Conservation (phyloP, 2,888 invertebrate species). For the Operophtera brumata region DNA sequence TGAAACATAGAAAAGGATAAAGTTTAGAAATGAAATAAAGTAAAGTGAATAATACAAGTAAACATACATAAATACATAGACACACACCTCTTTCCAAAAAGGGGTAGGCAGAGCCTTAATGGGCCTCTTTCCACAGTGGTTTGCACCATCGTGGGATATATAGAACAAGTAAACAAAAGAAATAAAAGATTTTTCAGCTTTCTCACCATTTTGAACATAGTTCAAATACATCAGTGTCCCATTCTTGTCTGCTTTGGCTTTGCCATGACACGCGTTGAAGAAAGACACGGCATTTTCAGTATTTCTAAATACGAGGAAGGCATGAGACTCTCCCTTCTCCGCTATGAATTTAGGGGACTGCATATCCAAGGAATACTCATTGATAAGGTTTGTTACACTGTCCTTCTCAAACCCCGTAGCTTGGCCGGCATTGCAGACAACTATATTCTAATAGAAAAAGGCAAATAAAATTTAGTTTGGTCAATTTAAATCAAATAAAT, state of each 20-base stretch:
- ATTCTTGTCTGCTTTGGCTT: slow-evolving; percentile 77
- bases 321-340: slow-evolving; percentile 90
- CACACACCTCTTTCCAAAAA: no score
- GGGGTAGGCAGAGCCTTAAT: no score
- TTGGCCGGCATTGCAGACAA: slow-evolving; percentile 93
- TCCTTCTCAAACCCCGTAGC: slow-evolving; percentile 88
- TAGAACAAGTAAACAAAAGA: no score
- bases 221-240: slow-evolving; percentile 84
- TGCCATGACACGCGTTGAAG: slow-evolving; percentile 82
- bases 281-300: slow-evolving; percentile 77
- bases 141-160: no score
- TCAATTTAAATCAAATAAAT: background rate
- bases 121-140: no score
- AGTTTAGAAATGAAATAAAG: background rate
- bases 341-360: slow-evolving; percentile 83
- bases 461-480: background rate
- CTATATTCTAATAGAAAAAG: slow-evolving; percentile 81
- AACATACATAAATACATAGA: no score
- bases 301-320: slow-evolving; percentile 84
- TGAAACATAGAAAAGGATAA: slow-evolving; percentile 41
- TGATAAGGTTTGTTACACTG: slow-evolving; percentile 79
- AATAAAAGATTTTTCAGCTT: background rate
- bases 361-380: slow-evolving; percentile 76
- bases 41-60: no score
- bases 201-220: slow-evolving; percentile 82